Evolutionary conservation across 2,888 invertebrate genomes (phyloP).

Genomic region (Dysmachus trigonus): DNA sequence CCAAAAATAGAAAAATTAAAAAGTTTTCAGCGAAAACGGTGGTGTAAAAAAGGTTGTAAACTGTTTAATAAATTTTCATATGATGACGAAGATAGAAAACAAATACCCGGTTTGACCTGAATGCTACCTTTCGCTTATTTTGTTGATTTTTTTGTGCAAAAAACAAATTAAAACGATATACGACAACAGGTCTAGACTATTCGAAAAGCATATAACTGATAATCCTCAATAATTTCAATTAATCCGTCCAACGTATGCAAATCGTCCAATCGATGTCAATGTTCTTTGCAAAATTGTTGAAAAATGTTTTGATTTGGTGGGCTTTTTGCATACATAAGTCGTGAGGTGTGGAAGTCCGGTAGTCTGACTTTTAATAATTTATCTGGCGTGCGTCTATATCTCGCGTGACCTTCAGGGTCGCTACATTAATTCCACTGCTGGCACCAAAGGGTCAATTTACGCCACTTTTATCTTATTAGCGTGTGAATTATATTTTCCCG

Average conservation of each 20-base stretch:
- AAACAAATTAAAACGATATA: background rate
- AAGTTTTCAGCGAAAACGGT: background rate
- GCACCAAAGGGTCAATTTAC: background rate
- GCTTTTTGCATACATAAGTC: background rate
- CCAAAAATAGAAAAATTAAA: background rate
- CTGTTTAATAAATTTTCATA: background rate
- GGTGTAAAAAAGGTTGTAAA: background rate
- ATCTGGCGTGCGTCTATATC: background rate
- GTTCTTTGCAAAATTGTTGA: background rate
- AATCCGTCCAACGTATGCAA: constrained; percentile 15
- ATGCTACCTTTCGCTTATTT: background rate
- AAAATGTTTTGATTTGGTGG: background rate
- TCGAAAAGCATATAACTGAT: constrained; percentile 2
- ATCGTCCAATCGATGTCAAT: constrained; percentile 24
- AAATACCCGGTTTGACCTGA: background rate
- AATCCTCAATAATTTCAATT: constrained; percentile 9
- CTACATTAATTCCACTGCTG: background rate
- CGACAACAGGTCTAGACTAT: background rate
- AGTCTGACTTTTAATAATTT: constrained; percentile 7
- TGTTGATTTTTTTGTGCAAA: background rate
- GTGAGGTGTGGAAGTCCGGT: constrained; percentile 8
- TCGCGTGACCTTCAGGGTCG: background rate
- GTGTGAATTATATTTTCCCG: background rate
- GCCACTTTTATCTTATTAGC: background rate
- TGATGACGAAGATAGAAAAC: background rate